Conservation (phyloP, 2,888 invertebrate species). For the Drosophila fungiperda region DNA sequence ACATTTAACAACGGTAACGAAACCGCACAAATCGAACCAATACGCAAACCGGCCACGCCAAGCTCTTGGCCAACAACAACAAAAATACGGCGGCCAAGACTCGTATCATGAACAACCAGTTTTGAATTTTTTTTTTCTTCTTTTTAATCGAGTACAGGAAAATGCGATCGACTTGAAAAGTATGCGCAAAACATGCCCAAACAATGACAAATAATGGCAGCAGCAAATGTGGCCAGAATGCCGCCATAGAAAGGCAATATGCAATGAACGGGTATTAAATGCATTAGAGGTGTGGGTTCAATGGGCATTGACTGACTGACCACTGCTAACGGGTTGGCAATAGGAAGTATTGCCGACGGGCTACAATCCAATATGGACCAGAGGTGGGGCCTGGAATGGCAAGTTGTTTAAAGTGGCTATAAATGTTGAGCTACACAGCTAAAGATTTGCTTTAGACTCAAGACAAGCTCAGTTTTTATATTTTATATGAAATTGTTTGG, state of each 20-base stretch:
- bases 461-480: not conserved
- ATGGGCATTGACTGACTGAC: conserved; percentile 38
- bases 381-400: not conserved
- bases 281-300: conserved; percentile 50
- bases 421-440: not conserved
- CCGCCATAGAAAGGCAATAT: conserved; percentile 43
- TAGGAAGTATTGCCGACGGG: conserved; percentile 8
- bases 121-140: conserved; percentile 23
- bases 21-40: conserved; percentile 57
- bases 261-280: conserved; percentile 9
- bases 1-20: conserved; percentile 72
- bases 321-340: conserved; percentile 12
- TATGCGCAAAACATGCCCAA: conserved; percentile 49
- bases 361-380: not conserved
- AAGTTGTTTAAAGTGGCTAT: not conserved
- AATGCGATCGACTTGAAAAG: conserved; percentile 53
- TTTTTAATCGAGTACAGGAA: conserved; percentile 53
- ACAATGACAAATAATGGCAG: conserved; percentile 48
- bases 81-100: conserved; percentile 17
- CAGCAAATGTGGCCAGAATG: conserved; percentile 49
- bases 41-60: conserved; percentile 59
- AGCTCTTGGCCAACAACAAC: conserved; percentile 34
- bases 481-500: not conserved
- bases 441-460: not conserved
- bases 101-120: conserved; percentile 33